Conservation (phyloP, 2,888 invertebrate species). For the Drosophila robusta region DNA sequence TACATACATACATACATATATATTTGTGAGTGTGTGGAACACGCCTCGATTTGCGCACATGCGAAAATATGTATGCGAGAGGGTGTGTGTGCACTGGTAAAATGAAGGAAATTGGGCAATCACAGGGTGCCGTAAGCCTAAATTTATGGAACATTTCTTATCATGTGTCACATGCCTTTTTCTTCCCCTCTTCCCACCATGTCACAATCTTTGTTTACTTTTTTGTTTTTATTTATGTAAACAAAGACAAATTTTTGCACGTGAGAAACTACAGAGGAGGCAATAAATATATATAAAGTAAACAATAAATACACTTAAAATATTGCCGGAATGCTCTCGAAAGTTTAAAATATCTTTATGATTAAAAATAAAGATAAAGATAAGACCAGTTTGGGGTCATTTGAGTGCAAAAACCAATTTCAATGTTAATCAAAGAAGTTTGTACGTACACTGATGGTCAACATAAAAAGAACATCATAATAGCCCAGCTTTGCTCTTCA, state of each 20-base stretch:
- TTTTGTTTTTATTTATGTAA: background rate
- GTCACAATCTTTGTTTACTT: conserved; percentile 29
- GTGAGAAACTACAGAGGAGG: conserved; percentile 9
- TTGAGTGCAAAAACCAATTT: background rate
- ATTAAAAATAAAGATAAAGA: conserved; percentile 2
- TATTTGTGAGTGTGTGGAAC: conserved; percentile 25
- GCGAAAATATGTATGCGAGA: conserved; percentile 8
- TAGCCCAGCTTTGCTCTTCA: too few relatives aligned
- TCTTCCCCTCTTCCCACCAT: conserved; percentile 8
- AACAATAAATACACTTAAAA: background rate
- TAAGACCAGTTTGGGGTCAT: conserved; percentile 2
- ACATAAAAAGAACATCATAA: background rate
- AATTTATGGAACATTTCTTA: conserved; percentile 23
- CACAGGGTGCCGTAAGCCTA: conserved; percentile 40
- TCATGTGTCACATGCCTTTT: conserved; percentile 34
- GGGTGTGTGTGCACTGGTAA: conserved; percentile 14
- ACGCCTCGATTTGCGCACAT: conserved; percentile 50
- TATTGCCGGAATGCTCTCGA: background rate
- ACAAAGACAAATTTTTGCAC: conserved; percentile 3
- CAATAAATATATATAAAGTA: too few relatives aligned
- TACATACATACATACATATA: background rate
- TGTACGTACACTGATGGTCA: background rate
- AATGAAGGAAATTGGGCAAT: conserved; percentile 22
- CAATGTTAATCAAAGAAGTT: background rate
- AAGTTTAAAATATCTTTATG: background rate